Evolutionary conservation across 1,140 invertebrate species (phyloP), one percentile per base, ranked within the genome.

Genomic region (Aphis craccivora): DNA sequence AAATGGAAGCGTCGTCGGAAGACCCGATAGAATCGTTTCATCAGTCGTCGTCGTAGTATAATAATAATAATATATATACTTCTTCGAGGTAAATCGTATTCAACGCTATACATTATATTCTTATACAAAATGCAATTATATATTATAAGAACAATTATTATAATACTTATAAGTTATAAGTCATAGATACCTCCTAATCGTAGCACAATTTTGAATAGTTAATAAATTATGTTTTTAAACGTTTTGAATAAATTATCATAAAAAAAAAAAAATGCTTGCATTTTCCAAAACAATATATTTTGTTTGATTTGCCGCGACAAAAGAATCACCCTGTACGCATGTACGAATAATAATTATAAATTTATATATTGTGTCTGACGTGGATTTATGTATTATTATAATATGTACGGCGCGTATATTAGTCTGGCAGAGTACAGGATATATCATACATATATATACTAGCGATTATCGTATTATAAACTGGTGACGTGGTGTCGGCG

Each of bases 351-450:
- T 76, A 76, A 76, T 76, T 76, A 76, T 76, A 76, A 76, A 76
- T 76, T 51, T 51, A 51, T 67, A n/a, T 76, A 76, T 76, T 76
- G n/a, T 76, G 60, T 76, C 60, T 76, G 60, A 76, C 60, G 60
- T n/a, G 60, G 60, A 76, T 76, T 76, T 76, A 76, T 76, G 60
- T 76, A 76, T 76, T 76, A 76, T 76, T 76, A 76, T 76, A 76
- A 76, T 83, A 37, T 83, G 35, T 83, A 20, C 35, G 35, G 20
- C 76, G 76, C 18, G 76, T 37, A 83, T 83, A 37, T 83, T 37
- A 35, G 35, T 37, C 35, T n/a, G 14, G 20, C 22, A 81, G 76
- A 6, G 76, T 81, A 81, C 76, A 81, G 76, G n/a, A 81, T 81
- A 35, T 11, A 40, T 40, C 23, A 43, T 23, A 20, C 45, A 23